These are phyloP conservation scores for Lepisosteus oculatus DNA, from an alignment of 2,113 vertebrate species.

Conservation along the genomic window DNA sequence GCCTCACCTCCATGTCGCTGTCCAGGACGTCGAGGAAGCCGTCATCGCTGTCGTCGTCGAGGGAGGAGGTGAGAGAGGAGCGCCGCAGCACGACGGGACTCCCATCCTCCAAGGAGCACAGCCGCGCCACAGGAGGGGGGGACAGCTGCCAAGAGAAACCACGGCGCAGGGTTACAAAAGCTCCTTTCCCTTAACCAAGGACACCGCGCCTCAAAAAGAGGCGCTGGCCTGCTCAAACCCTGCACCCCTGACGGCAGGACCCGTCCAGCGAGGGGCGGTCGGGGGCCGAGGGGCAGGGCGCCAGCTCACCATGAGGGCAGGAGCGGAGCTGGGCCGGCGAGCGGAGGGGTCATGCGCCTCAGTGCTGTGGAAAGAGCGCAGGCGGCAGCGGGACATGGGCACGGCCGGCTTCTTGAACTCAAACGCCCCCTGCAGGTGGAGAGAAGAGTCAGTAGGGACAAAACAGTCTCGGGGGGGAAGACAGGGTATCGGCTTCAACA, in stretches of 20 bases:
- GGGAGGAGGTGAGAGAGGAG: conserved; percentile 55
- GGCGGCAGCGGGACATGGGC: conserved; percentile 68
- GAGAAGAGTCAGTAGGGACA: neutral
- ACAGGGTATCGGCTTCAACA: neutral
- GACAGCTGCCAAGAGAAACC: conserved; percentile 47
- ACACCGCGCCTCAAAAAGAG: no score
- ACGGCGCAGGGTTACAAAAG: no score
- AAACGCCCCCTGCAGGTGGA: conserved; percentile 73
- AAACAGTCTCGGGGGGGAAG: neutral
- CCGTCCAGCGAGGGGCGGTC: no score
- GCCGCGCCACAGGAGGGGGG: conserved; percentile 49
- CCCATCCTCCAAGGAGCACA: conserved; percentile 33
- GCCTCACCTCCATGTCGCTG: conserved; percentile 63
- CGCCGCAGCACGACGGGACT: conserved; percentile 61
- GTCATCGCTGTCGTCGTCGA: conserved; percentile 77
- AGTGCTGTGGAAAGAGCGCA: conserved; percentile 37
- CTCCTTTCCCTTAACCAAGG: no score
- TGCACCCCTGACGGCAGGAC: no score
- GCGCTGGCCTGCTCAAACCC: no score
- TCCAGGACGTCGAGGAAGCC: conserved; percentile 86
- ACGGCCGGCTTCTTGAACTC: conserved; percentile 90
- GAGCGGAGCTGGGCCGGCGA: conserved; percentile 71
- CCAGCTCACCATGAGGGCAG: conserved; percentile 64
- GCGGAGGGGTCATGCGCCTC: conserved; percentile 62
- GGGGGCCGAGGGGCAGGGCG: neutral